A percentile compares a stretch with the other conserved stretches of the same genome.
Conservation (phyloP, 2,113 vertebrate genomes). For the Saccopteryx leptura region DNA sequence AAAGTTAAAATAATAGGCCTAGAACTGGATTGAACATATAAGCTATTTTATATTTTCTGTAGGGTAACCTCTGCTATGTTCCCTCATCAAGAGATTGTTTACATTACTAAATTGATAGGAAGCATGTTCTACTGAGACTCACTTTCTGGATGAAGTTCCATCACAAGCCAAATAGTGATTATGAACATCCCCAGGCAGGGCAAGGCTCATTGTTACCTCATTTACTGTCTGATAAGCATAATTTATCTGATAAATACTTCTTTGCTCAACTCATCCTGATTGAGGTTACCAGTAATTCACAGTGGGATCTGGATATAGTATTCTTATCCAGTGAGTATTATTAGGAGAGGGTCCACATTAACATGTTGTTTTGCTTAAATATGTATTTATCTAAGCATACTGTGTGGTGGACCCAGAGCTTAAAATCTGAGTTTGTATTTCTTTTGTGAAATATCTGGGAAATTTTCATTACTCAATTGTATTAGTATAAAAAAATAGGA, state of each 20-base stretch:
- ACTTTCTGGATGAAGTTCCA: slow-evolving; percentile 19
- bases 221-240: background rate
- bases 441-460: background rate
- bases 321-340: background rate
- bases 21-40: background rate
- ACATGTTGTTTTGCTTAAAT: background rate
- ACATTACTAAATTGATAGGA: background rate
- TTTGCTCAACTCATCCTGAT: background rate
- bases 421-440: slow-evolving; percentile 4
- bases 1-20: background rate
- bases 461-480: background rate
- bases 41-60: background rate
- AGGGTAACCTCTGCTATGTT: background rate
- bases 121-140: slow-evolving; percentile 12
- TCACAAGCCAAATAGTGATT: slow-evolving; percentile 23
- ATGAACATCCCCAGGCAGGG: background rate
- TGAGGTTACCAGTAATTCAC: background rate
- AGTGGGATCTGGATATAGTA: background rate
- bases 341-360: background rate
- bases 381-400: background rate
- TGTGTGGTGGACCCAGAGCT: background rate
- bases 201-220: background rate
- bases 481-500: background rate
- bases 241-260: slow-evolving; percentile 3
- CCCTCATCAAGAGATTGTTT: slow-evolving; percentile 1